These are phyloP conservation scores for Aspidiotus rigidus DNA, from an alignment of 2,888 invertebrate genomes.

Conservation along the genomic window DNA sequence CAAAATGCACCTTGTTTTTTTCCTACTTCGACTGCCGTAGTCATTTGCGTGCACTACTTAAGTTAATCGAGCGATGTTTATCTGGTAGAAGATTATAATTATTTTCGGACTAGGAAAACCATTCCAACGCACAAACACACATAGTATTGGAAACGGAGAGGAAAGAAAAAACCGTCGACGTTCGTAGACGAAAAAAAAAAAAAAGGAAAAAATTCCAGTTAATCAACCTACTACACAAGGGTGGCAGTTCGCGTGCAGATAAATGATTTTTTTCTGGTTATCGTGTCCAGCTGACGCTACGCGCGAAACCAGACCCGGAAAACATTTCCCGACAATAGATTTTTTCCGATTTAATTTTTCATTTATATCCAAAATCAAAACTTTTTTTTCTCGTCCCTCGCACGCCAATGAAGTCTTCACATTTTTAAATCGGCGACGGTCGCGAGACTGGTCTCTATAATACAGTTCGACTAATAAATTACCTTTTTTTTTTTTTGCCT, in stretches of 20 bases:
- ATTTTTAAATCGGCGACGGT: not conserved
- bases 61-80: too few relatives aligned
- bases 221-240: constrained; percentile 9
- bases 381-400: constrained; percentile 6
- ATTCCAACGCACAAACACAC: too few relatives aligned
- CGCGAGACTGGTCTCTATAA: not conserved
- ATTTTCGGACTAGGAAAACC: too few relatives aligned
- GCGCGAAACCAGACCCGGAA: constrained; percentile 27
- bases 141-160: too few relatives aligned
- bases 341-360: constrained; percentile 28
- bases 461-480: not conserved
- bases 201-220: not conserved
- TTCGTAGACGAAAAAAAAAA: not conserved
- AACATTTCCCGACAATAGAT: constrained; percentile 14
- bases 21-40: too few relatives aligned
- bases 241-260: constrained; percentile 28
- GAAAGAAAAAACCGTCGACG: too few relatives aligned
- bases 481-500: not conserved
- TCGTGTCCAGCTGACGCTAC: constrained; percentile 29
- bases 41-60: too few relatives aligned
- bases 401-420: not conserved
- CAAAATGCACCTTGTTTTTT: too few relatives aligned
- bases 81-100: too few relatives aligned
- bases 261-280: constrained; percentile 31
- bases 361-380: constrained; percentile 16